Percentiles rank a stretch among this genome's conserved stretches.
These are phyloP conservation scores for Chrysopa pallens DNA, from an alignment of 1,140 invertebrate genomes.

Conservation along the genomic window DNA sequence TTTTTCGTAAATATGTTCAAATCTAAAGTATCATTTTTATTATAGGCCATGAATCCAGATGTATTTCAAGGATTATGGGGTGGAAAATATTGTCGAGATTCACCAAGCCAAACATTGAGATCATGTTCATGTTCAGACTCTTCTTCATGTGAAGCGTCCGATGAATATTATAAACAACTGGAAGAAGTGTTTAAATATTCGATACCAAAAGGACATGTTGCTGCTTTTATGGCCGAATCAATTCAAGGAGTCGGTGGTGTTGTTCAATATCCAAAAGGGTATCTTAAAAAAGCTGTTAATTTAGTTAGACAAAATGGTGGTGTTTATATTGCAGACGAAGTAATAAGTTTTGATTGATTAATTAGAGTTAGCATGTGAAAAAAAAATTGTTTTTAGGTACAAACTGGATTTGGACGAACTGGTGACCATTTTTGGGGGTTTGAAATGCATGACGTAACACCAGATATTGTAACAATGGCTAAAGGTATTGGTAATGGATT, in stretches of 20 bases:
- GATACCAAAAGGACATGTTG: conserved; percentile 51
- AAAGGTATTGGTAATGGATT: conserved; percentile 89
- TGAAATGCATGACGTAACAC: conserved; percentile 62
- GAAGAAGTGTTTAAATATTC: conserved; percentile 59
- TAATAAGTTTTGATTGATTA: conserved; percentile 15
- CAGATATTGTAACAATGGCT: conserved; percentile 85
- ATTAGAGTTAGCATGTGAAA: neutral
- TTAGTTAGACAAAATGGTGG: conserved; percentile 64
- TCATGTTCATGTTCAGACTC: conserved; percentile 42
- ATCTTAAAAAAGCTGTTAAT: conserved; percentile 66
- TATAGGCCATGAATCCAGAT: conserved; percentile 75
- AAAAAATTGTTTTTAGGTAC: conserved; percentile 37
- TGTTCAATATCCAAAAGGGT: conserved; percentile 82
- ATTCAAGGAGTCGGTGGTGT: conserved; percentile 87
- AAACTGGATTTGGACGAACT: conserved; percentile 89
- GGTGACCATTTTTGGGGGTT: conserved; percentile 95
- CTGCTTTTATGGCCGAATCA: conserved; percentile 83
- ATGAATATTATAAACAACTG: conserved; percentile 68
- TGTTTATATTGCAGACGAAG: conserved; percentile 82
- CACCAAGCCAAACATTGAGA: conserved; percentile 53
- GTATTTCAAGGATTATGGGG: conserved; percentile 80
- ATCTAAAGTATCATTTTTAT: too few relatives aligned
- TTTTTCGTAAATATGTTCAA: too few relatives aligned
- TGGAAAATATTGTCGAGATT: conserved; percentile 72
- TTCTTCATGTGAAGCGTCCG: conserved; percentile 45